Conservation (phyloP, 2,797 vertebrate species). For the Luscinia megarhynchos region DNA sequence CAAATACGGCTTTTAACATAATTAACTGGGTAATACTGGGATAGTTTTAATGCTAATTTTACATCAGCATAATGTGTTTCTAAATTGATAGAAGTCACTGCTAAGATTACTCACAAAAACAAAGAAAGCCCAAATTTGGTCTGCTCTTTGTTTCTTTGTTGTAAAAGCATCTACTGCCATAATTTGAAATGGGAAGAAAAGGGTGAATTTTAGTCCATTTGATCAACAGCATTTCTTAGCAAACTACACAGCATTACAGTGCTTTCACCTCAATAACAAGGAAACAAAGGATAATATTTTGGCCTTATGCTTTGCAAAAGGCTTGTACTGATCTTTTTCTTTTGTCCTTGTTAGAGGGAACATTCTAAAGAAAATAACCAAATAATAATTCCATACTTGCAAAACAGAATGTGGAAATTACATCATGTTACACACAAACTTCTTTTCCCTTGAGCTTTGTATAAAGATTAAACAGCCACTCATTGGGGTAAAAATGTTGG, state of each 20-base stretch:
- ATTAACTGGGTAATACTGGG: background rate
- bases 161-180: background rate
- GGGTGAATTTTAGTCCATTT: background rate
- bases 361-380: background rate
- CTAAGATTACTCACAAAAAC: background rate
- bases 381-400: background rate
- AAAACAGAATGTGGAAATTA: background rate
- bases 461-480: background rate
- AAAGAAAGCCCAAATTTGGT: background rate
- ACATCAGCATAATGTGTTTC: background rate
- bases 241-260: background rate
- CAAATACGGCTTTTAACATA: background rate
- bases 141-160: background rate
- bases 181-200: background rate
- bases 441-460: background rate
- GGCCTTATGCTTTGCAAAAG: background rate
- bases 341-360: background rate
- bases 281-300: background rate
- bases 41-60: conserved; percentile 19
- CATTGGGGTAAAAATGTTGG: background rate
- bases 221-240: background rate
- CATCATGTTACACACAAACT: background rate
- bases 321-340: background rate
- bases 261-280: background rate
- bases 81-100: background rate